Base-by-base conservation (phyloP, 2,888 invertebrate genomes). In the Xestobium rufovillosum region DNA sequence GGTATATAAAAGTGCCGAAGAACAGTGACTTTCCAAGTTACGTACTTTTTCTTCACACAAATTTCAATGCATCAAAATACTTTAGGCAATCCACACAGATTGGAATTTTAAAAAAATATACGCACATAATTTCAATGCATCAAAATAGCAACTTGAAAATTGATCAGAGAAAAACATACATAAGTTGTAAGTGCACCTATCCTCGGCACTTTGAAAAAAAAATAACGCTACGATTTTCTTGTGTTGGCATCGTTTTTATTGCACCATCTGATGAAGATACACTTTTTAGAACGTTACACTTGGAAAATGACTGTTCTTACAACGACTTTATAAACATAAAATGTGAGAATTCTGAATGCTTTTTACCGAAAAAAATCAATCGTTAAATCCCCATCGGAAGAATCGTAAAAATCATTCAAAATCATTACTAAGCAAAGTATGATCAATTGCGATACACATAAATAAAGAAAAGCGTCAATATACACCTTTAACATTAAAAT, bases 21-120 rank as follows among this genome's bases (percentile, higher is more conserved):
- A 82, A 82, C 81, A 81, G 82, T 81, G 81, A 82, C 80, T 78
- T 65, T 72, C 72, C 72, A 72, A 72, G 72, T 69, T 63, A 63
- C 59, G 63, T 62, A 61, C 63, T 62, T 63, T 63, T 64, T 62
- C 56, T 57, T 53, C 46, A 52, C 49, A 51, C 53, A 48, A 53
- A 54, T 56, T 59, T 57, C 44, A 57, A 58, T 60, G 54, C 55
- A 59, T 56, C 50, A 52, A 56, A 57, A 52, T 39, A 36, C 8
- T 34, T 13, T 23, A n/a, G n/a, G n/a, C n/a, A n/a, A n/a, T n/a
- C n/a, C n/a, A n/a, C n/a, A n/a, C n/a, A n/a, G n/a, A n/a, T n/a
- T n/a, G n/a, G n/a, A n/a, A n/a, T n/a, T n/a, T n/a, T n/a, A n/a
- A n/a, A n/a, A n/a, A n/a, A n/a, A n/a, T n/a, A n/a, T n/a, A n/a